Percentiles rank a stretch among this genome's conserved stretches.
phyloP scores from a whole-genome alignment of 2,797 vertebrate genomes.

The Siniperca obscura region DNA sequence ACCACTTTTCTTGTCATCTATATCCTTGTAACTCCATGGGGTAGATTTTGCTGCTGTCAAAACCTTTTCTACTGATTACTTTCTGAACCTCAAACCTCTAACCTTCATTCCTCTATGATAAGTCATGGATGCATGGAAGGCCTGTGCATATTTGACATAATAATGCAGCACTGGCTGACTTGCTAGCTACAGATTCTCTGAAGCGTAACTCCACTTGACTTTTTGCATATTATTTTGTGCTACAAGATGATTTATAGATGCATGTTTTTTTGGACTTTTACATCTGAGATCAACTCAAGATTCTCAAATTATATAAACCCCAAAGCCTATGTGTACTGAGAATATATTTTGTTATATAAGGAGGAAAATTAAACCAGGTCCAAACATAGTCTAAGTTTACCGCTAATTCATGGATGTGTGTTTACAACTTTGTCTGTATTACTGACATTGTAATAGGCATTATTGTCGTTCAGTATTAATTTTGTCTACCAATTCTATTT shows the following conservation, averaged over 20 bases:
- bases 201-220: conserved; percentile 33
- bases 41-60: conserved; percentile 9
- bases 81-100: conserved; percentile 11
- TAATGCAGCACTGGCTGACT: conserved; percentile 47
- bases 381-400: conserved; percentile 10
- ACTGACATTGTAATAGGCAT: conserved; percentile 18
- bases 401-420: not conserved
- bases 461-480: conserved; percentile 17
- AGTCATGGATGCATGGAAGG: conserved; percentile 13
- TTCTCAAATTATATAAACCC: conserved; percentile 28
- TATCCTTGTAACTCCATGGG: not conserved
- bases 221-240: conserved; percentile 71
- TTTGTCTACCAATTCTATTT: conserved; percentile 30
- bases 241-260: conserved; percentile 51
- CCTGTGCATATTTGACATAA: conserved; percentile 30
- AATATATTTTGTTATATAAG: conserved; percentile 30
- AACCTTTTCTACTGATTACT: not conserved
- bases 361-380: conserved; percentile 39
- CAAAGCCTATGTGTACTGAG: conserved; percentile 15
- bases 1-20: conserved; percentile 16
- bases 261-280: conserved; percentile 20
- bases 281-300: conserved; percentile 26
- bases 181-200: conserved; percentile 55
- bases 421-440: conserved; percentile 8
- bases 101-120: conserved; percentile 4